Percentiles rank a stretch among this genome's conserved stretches.
phyloP scores from a whole-genome alignment of 2,888 invertebrate species.

The Petrolisthes cinctipes region DNA sequence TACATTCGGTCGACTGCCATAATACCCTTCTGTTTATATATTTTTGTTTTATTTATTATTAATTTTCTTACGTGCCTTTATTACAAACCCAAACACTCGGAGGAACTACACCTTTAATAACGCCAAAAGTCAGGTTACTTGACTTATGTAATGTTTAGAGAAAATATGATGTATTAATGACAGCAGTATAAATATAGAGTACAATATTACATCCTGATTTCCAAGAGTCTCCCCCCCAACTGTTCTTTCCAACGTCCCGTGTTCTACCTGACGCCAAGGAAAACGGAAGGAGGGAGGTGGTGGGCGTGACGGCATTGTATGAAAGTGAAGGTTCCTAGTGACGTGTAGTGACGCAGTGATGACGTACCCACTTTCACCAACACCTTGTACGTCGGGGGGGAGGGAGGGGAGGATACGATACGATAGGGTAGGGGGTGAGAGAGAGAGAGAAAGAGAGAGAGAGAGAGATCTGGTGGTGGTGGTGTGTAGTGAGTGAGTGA shows the following conservation, averaged over 20 bases:
- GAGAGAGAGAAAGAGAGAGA: background rate
- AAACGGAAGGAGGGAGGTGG: background rate
- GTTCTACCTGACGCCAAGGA: background rate
- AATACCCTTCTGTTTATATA: too few species aligned
- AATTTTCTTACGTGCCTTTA: too few species aligned
- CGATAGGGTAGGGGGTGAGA: background rate
- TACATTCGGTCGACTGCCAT: too few species aligned
- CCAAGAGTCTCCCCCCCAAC: background rate
- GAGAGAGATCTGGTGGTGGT: background rate
- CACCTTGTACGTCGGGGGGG: background rate
- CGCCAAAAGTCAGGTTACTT: too few species aligned
- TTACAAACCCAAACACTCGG: too few species aligned
- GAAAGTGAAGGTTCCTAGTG: conserved; percentile 40
- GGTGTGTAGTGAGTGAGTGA: too few species aligned
- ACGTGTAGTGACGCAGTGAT: conserved; percentile 37
- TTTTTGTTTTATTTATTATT: too few species aligned
- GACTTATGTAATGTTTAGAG: too few species aligned
- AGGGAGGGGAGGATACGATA: background rate
- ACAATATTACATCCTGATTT: background rate
- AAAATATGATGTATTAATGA: too few species aligned
- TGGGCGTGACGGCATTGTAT: conserved; percentile 5
- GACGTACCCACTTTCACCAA: conserved; percentile 51
- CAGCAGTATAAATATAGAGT: too few species aligned
- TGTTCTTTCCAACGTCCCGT: background rate
- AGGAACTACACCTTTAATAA: too few species aligned